Evolutionary conservation across 2,113 vertebrate species (phyloP), one percentile per base, ranked within the genome.

Genomic region (Sphaerodactylus townsendi): DNA sequence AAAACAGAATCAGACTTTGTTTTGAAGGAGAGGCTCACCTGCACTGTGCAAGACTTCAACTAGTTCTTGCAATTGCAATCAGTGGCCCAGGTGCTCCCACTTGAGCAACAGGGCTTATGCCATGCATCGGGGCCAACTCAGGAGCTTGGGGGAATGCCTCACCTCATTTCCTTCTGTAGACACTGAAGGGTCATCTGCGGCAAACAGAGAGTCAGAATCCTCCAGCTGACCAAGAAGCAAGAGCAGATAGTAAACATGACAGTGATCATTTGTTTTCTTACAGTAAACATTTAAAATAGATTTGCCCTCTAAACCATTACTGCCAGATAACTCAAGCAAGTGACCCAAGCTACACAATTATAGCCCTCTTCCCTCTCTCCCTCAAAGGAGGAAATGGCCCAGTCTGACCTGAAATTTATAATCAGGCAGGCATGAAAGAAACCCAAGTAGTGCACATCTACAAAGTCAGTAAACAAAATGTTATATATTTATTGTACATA

Each of bases 141-240:
- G 68, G 74, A 35, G 37, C 62, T 84, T 53, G 84, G 37, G 1
- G 0, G 9, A 37, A 39, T 0, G 53, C 48, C 90, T 93, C 79
- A 95, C 95, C 91, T 87, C 84, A 72, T 90, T 88, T 72, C 0
- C 90, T 1, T 92, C 89, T 17, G 85, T 92, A 82, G 87, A 85
- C 68, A 86, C 82, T 0, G 85, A 93, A 64, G 93, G 94, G 59
- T 94, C 92, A 0, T 95, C 92, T 13, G 87, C 77, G 1, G 72
- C 73, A 0, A 92, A 71, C 44, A 76, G 41, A 0, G 37, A 44
- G 1, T 90, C 81, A 0, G 87, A 90, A 66, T 95, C 91, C 68
- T 93, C 91, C 85, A 94, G 44, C 92, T 95, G 53, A 64, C 70
- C 81, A 39, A 69, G 0, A 0, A 41, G 56, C 85, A n/a, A 86